These are phyloP conservation scores for Astatoreochromis straeleni DNA, from an alignment of 2,113 vertebrate species.

Conservation along the genomic window DNA sequence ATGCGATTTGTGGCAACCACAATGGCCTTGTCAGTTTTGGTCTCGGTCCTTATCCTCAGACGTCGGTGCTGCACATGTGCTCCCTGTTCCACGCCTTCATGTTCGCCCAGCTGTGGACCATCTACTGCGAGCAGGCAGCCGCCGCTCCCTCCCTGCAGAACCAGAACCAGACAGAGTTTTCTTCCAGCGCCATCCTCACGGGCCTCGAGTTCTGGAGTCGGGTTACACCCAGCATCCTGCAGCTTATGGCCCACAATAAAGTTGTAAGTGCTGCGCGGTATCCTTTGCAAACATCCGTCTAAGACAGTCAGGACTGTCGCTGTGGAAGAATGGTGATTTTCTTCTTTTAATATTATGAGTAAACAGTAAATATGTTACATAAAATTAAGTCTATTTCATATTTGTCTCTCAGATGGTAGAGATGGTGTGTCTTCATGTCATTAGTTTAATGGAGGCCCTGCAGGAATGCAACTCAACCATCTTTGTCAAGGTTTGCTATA, in stretches of 20 bases:
- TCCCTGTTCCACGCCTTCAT: conserved; percentile 98
- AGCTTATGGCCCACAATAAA: conserved; percentile 99
- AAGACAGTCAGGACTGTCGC: not conserved
- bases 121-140: conserved; percentile 96
- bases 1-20: not conserved
- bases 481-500: conserved; percentile 89
- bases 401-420: conserved; percentile 85
- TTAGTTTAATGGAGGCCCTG: conserved; percentile 96
- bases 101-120: conserved; percentile 98
- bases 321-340: not conserved
- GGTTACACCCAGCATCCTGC: conserved; percentile 95
- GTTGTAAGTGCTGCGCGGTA: conserved; percentile 77
- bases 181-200: conserved; percentile 90
- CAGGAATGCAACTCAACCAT: conserved; percentile 99
- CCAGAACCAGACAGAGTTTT: conserved; percentile 94
- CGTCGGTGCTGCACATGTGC: conserved; percentile 97
- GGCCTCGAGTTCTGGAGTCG: conserved; percentile 98
- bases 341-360: not conserved
- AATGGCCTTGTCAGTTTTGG: not conserved
- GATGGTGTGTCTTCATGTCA: conserved; percentile 99
- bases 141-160: conserved; percentile 83
- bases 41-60: conserved; percentile 70
- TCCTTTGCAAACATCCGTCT: not conserved
- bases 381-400: not conserved
- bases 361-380: not conserved